Conservation (phyloP, 1,140 invertebrate species). For the Amphibalanus amphitrite region DNA sequence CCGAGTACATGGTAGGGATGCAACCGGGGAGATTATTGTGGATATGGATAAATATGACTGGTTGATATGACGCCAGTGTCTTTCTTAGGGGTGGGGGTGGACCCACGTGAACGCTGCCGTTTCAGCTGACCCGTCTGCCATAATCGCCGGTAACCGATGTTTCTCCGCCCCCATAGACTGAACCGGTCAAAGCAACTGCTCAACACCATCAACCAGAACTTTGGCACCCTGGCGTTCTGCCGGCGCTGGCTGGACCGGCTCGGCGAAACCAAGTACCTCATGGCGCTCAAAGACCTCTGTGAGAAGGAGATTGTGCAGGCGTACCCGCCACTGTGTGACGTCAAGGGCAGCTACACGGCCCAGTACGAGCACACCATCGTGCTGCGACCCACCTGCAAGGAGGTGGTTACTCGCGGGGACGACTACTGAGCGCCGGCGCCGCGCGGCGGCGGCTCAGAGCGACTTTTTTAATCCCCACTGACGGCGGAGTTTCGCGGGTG, state of each 20-base stretch:
- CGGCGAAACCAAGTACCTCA: conserved; percentile 92
- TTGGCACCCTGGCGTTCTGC: conserved; percentile 95
- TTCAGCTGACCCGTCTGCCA: too few species aligned
- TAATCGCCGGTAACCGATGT: too few species aligned
- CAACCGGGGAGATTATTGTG: too few species aligned
- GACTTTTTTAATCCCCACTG: too few species aligned
- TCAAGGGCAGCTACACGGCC: conserved; percentile 95
- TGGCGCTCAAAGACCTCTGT: conserved; percentile 95
- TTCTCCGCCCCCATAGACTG: conserved; percentile 38
- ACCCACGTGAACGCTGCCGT: too few species aligned
- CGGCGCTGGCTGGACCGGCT: conserved; percentile 94
- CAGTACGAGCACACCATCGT: conserved; percentile 99
- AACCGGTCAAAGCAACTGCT: conserved; percentile 83
- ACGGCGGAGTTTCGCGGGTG: too few species aligned
- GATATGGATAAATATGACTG: too few species aligned
- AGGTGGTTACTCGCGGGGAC: conserved; percentile 85
- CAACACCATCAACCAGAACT: conserved; percentile 93
- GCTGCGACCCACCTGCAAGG: conserved; percentile 93
- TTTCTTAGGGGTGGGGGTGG: too few species aligned
- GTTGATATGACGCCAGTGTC: too few species aligned
- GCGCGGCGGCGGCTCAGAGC: not conserved
- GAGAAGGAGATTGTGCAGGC: conserved; percentile 88
- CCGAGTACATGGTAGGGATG: too few species aligned
- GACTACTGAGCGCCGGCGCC: conserved; percentile 54
- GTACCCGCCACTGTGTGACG: conserved; percentile 95